Base-by-base conservation (phyloP, 2,888 invertebrate species). In the Noctua pronuba region DNA sequence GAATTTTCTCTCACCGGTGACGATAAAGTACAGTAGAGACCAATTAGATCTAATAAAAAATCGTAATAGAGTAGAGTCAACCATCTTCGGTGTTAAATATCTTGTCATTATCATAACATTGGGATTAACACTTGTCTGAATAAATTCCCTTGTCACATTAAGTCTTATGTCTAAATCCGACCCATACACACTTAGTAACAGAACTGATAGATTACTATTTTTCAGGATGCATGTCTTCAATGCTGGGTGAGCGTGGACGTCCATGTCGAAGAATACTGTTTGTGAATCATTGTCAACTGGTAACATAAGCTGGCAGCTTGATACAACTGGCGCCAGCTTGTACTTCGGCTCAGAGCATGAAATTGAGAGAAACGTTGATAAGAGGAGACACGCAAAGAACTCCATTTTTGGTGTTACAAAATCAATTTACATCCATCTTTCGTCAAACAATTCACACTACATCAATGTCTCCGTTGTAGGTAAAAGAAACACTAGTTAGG, bases 21-120 rank as follows among this genome's bases (percentile, higher is more conserved):
- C 76, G 18, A 92, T 82, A 52, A 94, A 75, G 68, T 91, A 90
- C 0, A 93, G 21, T 5, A 88, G 44, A 31, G 92, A 91, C 87
- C 90, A 90, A 72, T 89, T 84, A 2, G 90, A 90, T 74, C 38
- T 73, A 11, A 85, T 28, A 13, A 85, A 62, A 60, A 41, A 80
- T 60, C 74, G 75, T 49, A 89, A 52, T 6, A 85, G 31, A n/a
- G 73, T 49, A 62, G 79, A 72, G 49, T 86, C 44, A 21, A 90
- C 60, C 21, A 92, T 77, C 18, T 79, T 69, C n/a, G 72, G 8
- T 16, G 84, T 82, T 55, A 92, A 79, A 49, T 80, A 69, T 73
- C 78, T 83, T 3, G 85, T 88, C 44, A 89, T 73, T 31, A 93
- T 77, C 6, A 91, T 69, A 1, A 93, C 60, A 52, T 88, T 91